Percentiles rank a stretch among this genome's conserved stretches.
Evolutionary conservation across 2,888 invertebrate genomes (phyloP).

Genomic region (Odontomyia ornata): DNA sequence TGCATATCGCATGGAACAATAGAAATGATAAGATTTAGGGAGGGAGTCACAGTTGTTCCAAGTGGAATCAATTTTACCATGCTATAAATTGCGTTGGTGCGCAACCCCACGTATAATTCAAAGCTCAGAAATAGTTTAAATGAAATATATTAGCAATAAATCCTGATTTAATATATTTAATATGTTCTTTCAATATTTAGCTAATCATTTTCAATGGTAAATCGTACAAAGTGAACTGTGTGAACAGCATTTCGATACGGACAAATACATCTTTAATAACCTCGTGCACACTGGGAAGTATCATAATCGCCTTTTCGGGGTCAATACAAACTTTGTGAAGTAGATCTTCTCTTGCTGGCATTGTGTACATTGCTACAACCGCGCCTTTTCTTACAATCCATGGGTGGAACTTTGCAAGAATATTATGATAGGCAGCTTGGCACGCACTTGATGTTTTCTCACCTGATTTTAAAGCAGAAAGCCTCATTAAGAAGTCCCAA

Average conservation of each 20-base stretch:
- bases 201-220: constrained; percentile 69
- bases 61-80: too few species aligned
- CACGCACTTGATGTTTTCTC: constrained; percentile 80
- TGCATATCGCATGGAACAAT: too few species aligned
- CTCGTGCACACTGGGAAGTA: constrained; percentile 77
- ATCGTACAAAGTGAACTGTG: constrained; percentile 75
- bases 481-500: constrained; percentile 78
- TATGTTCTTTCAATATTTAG: background rate
- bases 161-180: constrained; percentile 7
- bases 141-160: too few species aligned
- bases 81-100: too few species aligned
- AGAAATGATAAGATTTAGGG: too few species aligned
- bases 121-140: too few species aligned
- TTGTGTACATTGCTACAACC: constrained; percentile 83
- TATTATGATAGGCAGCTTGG: constrained; percentile 82
- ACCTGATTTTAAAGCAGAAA: constrained; percentile 72
- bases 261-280: constrained; percentile 78
- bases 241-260: constrained; percentile 78
- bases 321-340: constrained; percentile 73
- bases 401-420: constrained; percentile 86
- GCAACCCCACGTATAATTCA: too few species aligned
- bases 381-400: constrained; percentile 89
- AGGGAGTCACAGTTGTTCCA: too few species aligned
- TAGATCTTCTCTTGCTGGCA: constrained; percentile 80
- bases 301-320: constrained; percentile 70